Conservation (phyloP, 2,888 invertebrate genomes). For the Ecliptopera silaceata region DNA sequence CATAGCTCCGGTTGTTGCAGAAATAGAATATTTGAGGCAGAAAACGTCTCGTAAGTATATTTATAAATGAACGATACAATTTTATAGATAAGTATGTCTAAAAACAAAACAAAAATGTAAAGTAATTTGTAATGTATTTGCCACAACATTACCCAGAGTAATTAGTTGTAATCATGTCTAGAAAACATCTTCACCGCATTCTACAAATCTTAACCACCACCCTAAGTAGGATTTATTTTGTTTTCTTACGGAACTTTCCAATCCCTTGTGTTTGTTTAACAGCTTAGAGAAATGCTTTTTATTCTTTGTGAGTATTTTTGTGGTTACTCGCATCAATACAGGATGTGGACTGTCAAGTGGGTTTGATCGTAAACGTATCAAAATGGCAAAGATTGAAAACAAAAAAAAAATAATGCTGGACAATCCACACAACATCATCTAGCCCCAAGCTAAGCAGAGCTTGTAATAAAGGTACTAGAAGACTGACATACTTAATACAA, state of each 20-base stretch:
- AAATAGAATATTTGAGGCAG: too few relatives aligned
- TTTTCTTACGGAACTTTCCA: constrained; percentile 72
- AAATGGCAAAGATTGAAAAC: too few relatives aligned
- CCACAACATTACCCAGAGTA: constrained; percentile 47
- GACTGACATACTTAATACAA: too few relatives aligned
- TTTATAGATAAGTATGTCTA: too few relatives aligned
- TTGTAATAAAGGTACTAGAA: too few relatives aligned
- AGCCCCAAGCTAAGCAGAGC: too few relatives aligned
- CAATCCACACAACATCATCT: too few relatives aligned
- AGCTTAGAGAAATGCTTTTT: constrained; percentile 61
- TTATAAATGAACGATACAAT: too few relatives aligned
- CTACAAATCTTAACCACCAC: constrained; percentile 58
- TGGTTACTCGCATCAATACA: constrained; percentile 28
- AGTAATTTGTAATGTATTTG: constrained; percentile 13
- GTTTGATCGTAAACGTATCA: too few relatives aligned
- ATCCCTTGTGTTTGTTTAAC: constrained; percentile 70
- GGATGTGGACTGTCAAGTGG: constrained; percentile 5
- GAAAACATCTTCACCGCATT: constrained; percentile 36
- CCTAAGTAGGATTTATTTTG: constrained; percentile 77
- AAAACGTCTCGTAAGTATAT: too few relatives aligned
- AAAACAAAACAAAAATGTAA: neutral
- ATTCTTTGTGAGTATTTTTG: constrained; percentile 46
- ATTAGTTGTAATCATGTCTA: constrained; percentile 60
- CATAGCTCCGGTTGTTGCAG: too few relatives aligned
- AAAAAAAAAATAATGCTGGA: too few relatives aligned